A percentile compares a stretch with the other conserved stretches of the same genome.
Evolutionary conservation across 2,888 invertebrate species (phyloP).

Genomic region (Tricholauxania praeusta): DNA sequence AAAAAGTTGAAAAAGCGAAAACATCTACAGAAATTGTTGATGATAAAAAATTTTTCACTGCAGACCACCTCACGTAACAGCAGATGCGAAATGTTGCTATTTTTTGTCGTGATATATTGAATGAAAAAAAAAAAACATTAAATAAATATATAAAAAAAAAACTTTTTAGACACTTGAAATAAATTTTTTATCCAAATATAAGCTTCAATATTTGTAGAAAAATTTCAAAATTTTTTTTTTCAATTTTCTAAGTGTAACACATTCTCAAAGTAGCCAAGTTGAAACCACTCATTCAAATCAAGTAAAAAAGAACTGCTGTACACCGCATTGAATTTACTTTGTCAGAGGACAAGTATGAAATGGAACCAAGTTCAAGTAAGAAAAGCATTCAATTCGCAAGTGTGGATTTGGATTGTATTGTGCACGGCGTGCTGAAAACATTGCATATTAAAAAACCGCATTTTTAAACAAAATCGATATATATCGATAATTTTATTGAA

Average conservation of each 20-base stretch:
- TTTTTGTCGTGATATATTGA: too few relatives aligned
- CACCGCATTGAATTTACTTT: constrained; percentile 24
- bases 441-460: too few relatives aligned
- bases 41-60: too few relatives aligned
- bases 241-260: too few relatives aligned
- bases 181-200: not conserved
- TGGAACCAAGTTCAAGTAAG: not conserved
- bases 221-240: too few relatives aligned
- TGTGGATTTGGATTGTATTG: not conserved
- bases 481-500: too few relatives aligned
- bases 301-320: constrained; percentile 12
- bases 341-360: not conserved
- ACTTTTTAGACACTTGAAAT: not conserved
- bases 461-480: too few relatives aligned
- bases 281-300: constrained; percentile 11
- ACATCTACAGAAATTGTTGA: too few relatives aligned
- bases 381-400: not conserved
- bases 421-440: not conserved
- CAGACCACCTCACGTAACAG: too few relatives aligned
- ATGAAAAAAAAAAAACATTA: not conserved
- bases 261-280: not conserved
- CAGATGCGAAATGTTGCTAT: too few relatives aligned
- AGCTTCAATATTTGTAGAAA: not conserved
- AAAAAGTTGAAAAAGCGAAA: too few relatives aligned
- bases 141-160: not conserved